These are phyloP conservation scores for Eriosoma lanigerum DNA, from an alignment of 1,140 invertebrate species.

Conservation along the genomic window DNA sequence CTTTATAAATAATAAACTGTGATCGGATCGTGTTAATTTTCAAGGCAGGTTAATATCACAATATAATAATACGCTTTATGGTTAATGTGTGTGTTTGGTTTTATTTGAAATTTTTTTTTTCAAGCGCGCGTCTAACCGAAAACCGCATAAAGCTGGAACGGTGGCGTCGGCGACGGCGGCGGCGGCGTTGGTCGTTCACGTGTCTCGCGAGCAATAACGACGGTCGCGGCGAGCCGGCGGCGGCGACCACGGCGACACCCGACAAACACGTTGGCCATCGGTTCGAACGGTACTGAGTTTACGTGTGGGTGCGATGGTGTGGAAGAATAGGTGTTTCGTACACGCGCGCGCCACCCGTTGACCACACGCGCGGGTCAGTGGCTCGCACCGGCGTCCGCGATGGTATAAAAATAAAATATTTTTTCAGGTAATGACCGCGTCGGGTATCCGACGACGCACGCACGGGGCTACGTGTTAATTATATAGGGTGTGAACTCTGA, in stretches of 20 bases:
- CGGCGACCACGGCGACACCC: slow-evolving; percentile 1
- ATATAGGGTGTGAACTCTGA: not conserved
- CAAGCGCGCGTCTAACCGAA: not conserved
- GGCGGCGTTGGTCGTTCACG: not conserved
- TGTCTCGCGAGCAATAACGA: not conserved
- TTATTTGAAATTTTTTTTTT: too few species aligned
- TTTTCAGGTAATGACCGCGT: not conserved
- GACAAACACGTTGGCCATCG: slow-evolving; percentile 7
- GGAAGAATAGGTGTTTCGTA: not conserved
- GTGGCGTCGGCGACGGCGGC: not conserved
- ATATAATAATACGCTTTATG: too few species aligned
- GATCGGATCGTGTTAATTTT: too few species aligned
- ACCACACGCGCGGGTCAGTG: slow-evolving; percentile 44
- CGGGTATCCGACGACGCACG: not conserved
- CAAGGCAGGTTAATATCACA: too few species aligned
- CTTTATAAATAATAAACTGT: too few species aligned
- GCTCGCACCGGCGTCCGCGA: not conserved
- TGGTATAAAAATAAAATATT: not conserved
- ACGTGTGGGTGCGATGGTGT: not conserved
- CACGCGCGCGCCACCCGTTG: not conserved
- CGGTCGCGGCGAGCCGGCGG: not conserved
- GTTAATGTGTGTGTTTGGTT: too few species aligned
- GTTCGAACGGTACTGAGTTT: slow-evolving; percentile 16
- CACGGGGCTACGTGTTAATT: not conserved
- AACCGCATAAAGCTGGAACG: not conserved